These are phyloP conservation scores for Drosophila recens DNA, from an alignment of 2,888 invertebrate species.

Conservation along the genomic window DNA sequence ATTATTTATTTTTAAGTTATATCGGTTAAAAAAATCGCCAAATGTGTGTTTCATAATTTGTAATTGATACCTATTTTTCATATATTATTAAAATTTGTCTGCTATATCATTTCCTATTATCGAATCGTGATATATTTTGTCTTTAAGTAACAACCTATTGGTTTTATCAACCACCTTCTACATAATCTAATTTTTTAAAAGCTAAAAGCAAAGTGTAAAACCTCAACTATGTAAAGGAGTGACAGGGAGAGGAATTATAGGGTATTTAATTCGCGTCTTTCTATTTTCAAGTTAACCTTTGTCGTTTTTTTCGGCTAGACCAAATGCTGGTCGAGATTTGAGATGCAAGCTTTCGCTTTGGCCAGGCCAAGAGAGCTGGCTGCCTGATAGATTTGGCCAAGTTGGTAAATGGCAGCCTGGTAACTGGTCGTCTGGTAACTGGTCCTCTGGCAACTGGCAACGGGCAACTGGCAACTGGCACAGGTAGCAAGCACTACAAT, in stretches of 20 bases:
- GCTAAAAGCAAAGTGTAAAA: no score
- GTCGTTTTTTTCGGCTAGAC: conserved; percentile 61
- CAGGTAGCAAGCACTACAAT: conserved; percentile 76
- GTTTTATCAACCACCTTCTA: no score
- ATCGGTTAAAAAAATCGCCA: no score
- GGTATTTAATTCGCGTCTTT: conserved; percentile 21
- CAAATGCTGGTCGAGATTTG: conserved; percentile 67
- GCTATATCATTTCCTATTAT: no score
- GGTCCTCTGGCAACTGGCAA: conserved; percentile 9
- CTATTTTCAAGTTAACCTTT: neutral
- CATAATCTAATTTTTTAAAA: no score
- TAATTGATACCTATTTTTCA: no score
- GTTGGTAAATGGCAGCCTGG: conserved; percentile 2
- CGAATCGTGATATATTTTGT: no score
- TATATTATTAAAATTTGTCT: no score
- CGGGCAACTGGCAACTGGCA: conserved; percentile 35
- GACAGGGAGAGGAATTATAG: neutral
- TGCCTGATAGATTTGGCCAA: conserved; percentile 14
- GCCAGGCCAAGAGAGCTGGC: conserved; percentile 17
- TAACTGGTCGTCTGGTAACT: neutral
- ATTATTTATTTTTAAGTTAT: no score
- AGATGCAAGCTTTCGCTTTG: conserved; percentile 64
- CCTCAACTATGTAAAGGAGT: no score
- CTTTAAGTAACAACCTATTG: no score
- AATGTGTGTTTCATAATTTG: no score